These are phyloP conservation scores for Apeira syringaria DNA, from an alignment of 2,888 invertebrate species.

Conservation along the genomic window DNA sequence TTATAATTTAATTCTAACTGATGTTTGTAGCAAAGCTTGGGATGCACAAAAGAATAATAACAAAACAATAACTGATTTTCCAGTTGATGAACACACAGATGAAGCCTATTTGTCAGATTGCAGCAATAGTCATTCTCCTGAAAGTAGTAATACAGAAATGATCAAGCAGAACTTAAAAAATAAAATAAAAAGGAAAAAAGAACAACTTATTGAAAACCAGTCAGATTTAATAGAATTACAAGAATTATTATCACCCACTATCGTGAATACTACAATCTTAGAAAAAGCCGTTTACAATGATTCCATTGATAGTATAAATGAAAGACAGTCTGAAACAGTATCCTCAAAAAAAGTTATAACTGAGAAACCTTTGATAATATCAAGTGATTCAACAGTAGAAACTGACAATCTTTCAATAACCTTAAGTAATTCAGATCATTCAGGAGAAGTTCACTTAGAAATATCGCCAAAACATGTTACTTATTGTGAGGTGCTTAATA, in stretches of 20 bases:
- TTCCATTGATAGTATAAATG: not conserved
- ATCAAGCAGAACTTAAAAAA: conserved; percentile 16
- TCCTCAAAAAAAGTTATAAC: not conserved
- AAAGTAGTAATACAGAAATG: conserved; percentile 10
- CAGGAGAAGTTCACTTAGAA: not conserved
- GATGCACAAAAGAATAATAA: not conserved
- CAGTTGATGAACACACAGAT: conserved; percentile 20
- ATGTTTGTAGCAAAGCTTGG: conserved; percentile 2
- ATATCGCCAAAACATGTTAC: not conserved
- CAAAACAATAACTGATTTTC: conserved; percentile 11
- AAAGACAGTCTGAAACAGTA: not conserved
- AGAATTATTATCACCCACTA: conserved; percentile 5
- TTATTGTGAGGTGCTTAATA: not conserved
- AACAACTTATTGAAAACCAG: conserved; percentile 35
- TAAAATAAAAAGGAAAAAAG: conserved; percentile 51
- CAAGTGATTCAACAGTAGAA: no score
- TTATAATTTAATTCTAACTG: conserved; percentile 17
- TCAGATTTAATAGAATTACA: not conserved
- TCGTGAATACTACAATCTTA: conserved; percentile 15
- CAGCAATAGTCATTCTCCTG: conserved; percentile 16
- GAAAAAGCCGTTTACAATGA: conserved; percentile 2
- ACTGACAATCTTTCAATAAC: not conserved
- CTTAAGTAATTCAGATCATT: not conserved
- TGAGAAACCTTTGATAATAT: not conserved
- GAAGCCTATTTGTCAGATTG: conserved; percentile 26